Evolutionary conservation across 2,797 vertebrate genomes (phyloP).

Genomic region (Molossus molossus): DNA sequence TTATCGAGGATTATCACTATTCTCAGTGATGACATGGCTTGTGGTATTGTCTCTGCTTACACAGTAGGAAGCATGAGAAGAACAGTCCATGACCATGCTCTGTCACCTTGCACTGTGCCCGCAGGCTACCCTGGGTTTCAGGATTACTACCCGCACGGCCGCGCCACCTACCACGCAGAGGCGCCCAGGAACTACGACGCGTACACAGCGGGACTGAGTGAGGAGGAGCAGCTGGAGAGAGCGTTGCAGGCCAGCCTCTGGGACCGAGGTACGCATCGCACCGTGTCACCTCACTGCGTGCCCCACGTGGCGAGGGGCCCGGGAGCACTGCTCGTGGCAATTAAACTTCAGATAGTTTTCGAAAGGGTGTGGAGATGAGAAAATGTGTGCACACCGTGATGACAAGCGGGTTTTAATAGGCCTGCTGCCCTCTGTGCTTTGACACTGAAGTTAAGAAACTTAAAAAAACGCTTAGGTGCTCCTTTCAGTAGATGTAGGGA

Average conservation of each 20-base stretch:
- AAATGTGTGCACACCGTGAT: conserved; percentile 51
- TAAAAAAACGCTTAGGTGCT: background rate
- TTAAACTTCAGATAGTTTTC: conserved; percentile 65
- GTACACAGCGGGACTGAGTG: conserved; percentile 93
- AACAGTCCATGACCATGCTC: background rate
- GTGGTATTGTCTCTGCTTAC: background rate
- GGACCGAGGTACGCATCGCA: conserved; percentile 91
- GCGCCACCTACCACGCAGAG: conserved; percentile 51
- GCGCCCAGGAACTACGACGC: conserved; percentile 82
- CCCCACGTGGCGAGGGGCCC: conserved; percentile 55
- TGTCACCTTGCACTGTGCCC: background rate
- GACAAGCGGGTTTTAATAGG: conserved; percentile 71
- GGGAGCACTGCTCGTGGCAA: conserved; percentile 54
- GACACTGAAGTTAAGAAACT: conserved; percentile 54
- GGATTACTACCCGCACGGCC: background rate
- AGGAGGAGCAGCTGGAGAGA: conserved; percentile 94
- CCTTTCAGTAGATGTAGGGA: too few species aligned
- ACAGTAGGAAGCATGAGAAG: background rate
- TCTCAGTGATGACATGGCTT: background rate
- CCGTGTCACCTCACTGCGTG: background rate
- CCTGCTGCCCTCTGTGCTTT: background rate
- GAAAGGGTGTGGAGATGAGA: conserved; percentile 52
- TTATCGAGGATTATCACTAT: background rate
- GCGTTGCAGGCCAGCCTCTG: conserved; percentile 94
- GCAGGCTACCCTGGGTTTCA: conserved; percentile 85